Evolutionary conservation across 1,140 invertebrate species (phyloP), one percentile per base, ranked within the genome.

Genomic region (Camponotus floridanus): DNA sequence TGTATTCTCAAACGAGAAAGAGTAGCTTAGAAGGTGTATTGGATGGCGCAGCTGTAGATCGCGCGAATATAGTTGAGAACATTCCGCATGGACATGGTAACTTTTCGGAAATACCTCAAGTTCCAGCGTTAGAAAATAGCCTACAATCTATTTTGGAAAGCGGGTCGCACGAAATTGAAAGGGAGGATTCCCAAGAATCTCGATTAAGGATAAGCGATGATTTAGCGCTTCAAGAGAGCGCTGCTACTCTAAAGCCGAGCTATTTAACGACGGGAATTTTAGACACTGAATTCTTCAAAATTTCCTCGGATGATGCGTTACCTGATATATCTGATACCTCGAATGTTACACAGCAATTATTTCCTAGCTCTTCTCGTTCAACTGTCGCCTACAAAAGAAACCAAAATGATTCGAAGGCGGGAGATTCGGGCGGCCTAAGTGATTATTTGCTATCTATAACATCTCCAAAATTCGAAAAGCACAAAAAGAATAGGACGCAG

Each of bases 401-500:
- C 31, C 86, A 59, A 59, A 65, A 36, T n/a, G 33, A 87, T 18
- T 59, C 55, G 26, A 88, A 73, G n/a, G 73, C 26, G 26, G 89
- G 88, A 42, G 86, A 91, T 15, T 83, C 88, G 1, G 90, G 86
- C 18, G 94, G 93, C 36, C 68, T 94, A 31, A 91, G 88, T 33
- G 93, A 94, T 74, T 95, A 95, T 76, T 86, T 94, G 42, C 85
- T 92, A 31, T 93, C 92, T 21, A 80, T 94, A n/a, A 90, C 89
- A 18, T 90, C 89, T 0, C 83, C 91, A 9, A 91, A 90, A 76
- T 67, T 85, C 33, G 86, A 76, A 0, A 89, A 73, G 68, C 39
- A 59, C 9, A 45, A 61, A 18, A 61, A 21, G 21, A 67, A 45
- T 11, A 87, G 88, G 59, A 65, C 74, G 5, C 42, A 39, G 6